phyloP scores from a whole-genome alignment of 2,797 vertebrate genomes.

The Onychomys leucogaster region DNA sequence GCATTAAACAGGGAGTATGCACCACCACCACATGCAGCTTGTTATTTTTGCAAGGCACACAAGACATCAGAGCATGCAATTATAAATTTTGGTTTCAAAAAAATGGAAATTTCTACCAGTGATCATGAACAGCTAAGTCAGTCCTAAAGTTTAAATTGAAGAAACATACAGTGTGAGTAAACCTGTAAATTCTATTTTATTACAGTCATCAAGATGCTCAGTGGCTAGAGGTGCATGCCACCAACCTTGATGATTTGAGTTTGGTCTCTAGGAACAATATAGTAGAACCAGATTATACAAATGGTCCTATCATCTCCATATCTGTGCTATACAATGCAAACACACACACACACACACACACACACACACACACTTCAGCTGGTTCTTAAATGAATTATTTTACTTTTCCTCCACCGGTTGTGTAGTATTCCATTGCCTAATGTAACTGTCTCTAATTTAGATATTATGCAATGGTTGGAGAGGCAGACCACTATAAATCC shows the following conservation, averaged over 20 bases:
- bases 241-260: not conserved
- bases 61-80: not conserved
- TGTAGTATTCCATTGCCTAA: not conserved
- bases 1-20: not conserved
- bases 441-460: not conserved
- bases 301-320: not conserved
- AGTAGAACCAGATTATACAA: not conserved
- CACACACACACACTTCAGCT: not conserved
- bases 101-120: not conserved
- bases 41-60: not conserved
- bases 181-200: not conserved
- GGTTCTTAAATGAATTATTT: not conserved
- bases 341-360: not conserved
- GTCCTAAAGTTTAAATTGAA: not conserved
- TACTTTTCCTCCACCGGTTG: not conserved
- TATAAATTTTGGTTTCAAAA: not conserved
- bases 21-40: not conserved
- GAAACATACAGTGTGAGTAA: not conserved
- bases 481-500: not conserved
- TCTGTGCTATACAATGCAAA: not conserved
- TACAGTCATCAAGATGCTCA: not conserved
- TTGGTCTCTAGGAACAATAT: not conserved
- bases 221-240: not conserved
- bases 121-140: not conserved
- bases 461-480: not conserved